Percentiles rank a stretch among this genome's conserved stretches.
These are phyloP conservation scores for Nudaria mundana DNA, from an alignment of 2,888 invertebrate species.

Conservation along the genomic window DNA sequence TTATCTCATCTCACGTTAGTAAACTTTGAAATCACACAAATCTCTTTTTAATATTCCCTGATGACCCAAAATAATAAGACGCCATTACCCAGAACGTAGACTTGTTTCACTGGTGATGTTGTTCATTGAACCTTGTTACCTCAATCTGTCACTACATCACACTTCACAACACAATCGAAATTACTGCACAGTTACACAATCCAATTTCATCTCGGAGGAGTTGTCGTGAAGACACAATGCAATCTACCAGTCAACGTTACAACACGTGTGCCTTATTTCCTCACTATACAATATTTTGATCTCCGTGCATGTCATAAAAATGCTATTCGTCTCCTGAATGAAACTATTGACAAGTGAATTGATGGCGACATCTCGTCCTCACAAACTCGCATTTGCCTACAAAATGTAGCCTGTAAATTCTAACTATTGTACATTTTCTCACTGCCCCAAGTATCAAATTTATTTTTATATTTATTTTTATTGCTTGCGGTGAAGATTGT, in stretches of 20 bases:
- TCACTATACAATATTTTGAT: conserved; percentile 53
- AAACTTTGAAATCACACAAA: no score
- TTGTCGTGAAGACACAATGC: conserved; percentile 60
- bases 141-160: conserved; percentile 59
- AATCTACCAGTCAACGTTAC: conserved; percentile 64
- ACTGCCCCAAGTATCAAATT: conserved; percentile 68
- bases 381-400: conserved; percentile 18
- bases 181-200: conserved; percentile 70
- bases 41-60: no score
- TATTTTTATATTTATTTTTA: conserved; percentile 78
- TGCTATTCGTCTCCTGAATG: conserved; percentile 49
- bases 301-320: conserved; percentile 39
- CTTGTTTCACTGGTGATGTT: background rate
- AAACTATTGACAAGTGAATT: conserved; percentile 42
- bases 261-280: conserved; percentile 50
- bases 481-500: conserved; percentile 76
- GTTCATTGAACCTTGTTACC: conserved; percentile 5
- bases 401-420: conserved; percentile 28
- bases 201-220: conserved; percentile 63
- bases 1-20: no score
- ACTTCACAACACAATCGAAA: conserved; percentile 64
- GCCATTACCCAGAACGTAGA: no score
- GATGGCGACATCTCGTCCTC: conserved; percentile 30
- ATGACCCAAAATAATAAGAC: no score
- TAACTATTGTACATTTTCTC: conserved; percentile 57